Evolutionary conservation across 2,113 vertebrate species (phyloP), one percentile per base, ranked within the genome.

Genomic region (Elaphurus davidianus): DNA sequence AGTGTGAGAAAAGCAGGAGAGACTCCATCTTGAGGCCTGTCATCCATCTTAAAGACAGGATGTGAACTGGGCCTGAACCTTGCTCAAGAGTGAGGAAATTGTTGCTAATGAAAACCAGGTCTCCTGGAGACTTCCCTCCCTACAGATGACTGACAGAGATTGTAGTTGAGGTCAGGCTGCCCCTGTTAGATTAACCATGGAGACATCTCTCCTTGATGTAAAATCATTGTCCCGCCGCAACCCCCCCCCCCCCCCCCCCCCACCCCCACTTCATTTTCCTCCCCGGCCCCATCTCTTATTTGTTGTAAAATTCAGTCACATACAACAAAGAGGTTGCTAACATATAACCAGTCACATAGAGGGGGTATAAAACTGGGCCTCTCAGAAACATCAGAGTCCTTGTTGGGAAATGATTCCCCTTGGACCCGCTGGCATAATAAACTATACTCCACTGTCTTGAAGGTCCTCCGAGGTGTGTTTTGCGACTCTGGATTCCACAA

Each of bases 191-290:
- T 74, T 23, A 40, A 74, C n/a, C 67, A 13, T 74, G 67, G 19
- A 23, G 67, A 74, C n/a, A 74, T 23, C n/a, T 19, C 67, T 11
- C 67, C 10, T 67, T 13, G 67, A 13, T 74, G 67, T 23, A 25
- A 40, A 74, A 74, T 74, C 36, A 40, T 6, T 74, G 67, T 25
- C 67, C 36, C 0, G 0, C 67, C n/a, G 0, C n/a, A n/a, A n/a
- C n/a, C n/a, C n/a, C 19, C 33, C 10, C 21, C 1, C 5, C 1
- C 2, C 15, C 16, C n/a, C n/a, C n/a, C n/a, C n/a, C n/a, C n/a
- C n/a, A n/a, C n/a, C n/a, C n/a, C n/a, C n/a, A n/a, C n/a, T n/a
- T n/a, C n/a, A n/a, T n/a, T n/a, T n/a, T n/a, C n/a, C n/a, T n/a
- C n/a, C n/a, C n/a, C n/a, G n/a, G n/a, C n/a, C n/a, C n/a, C n/a